phyloP scores from a whole-genome alignment of 2,113 vertebrate species.

The Lipophrys pholis region DNA sequence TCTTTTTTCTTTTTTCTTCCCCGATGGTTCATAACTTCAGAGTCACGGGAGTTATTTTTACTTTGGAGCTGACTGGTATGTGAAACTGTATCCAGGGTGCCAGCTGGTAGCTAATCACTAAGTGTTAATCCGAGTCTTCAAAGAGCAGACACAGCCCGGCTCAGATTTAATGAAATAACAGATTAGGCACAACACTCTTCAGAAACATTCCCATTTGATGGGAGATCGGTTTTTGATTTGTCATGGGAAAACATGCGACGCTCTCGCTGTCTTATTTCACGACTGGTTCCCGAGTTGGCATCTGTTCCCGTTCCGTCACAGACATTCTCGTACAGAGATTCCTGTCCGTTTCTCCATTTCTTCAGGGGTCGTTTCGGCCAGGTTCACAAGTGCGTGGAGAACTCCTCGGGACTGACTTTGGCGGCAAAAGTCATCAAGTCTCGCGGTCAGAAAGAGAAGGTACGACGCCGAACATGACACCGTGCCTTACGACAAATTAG shows the following conservation, averaged over 20 bases:
- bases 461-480: constrained; percentile 56
- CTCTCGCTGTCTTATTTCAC: constrained; percentile 6
- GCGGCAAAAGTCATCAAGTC: constrained; percentile 98
- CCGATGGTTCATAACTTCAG: constrained; percentile 77
- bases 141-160: constrained; percentile 69
- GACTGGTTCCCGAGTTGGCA: neutral
- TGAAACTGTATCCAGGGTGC: constrained; percentile 80
- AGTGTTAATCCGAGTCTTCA: constrained; percentile 83
- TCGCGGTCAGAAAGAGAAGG: constrained; percentile 91
- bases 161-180: constrained; percentile 76
- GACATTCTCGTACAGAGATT: neutral
- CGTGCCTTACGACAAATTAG: constrained; percentile 2
- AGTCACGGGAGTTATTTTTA: constrained; percentile 84
- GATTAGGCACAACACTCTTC: constrained; percentile 47
- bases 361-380: constrained; percentile 94
- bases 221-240: constrained; percentile 50
- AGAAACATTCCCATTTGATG: constrained; percentile 42
- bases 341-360: constrained; percentile 1
- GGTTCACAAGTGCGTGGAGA: constrained; percentile 97
- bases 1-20: constrained; percentile 1
- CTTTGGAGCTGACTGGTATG: constrained; percentile 73
- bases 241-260: constrained; percentile 33
- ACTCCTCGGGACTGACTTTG: constrained; percentile 93
- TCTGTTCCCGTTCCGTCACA: neutral
- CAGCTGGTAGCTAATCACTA: constrained; percentile 84